Base-by-base conservation (phyloP, 2,888 invertebrate genomes). In the Brassicogethes aeneus region DNA sequence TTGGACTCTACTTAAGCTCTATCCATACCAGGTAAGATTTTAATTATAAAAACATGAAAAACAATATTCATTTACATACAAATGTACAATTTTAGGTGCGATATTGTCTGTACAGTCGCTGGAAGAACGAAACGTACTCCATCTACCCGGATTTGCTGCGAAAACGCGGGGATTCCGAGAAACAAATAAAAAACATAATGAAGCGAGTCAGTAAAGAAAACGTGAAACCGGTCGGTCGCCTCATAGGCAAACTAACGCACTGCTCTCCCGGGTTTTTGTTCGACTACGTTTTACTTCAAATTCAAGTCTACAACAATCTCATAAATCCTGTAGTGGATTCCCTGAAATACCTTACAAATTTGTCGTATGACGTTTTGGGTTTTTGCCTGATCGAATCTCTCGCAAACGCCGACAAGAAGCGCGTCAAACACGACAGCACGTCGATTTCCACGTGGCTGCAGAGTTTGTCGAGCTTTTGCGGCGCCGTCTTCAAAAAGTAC, bases 131-230 rank as follows among this genome's bases (percentile, higher is more conserved):
- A 42, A 82, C 85, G 0, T 82, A 83, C 51, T 75, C 79, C 43
- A 71, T 83, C 34, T 90, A 95, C 66, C 88, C 96, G 0, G 77
- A 84, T 31, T 69, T 99, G 39, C 77, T 94, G 59, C 76, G 86
- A 14, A 85, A 88, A 23, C 78, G 87, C 32, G 93, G 90, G 0
- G 87, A 90, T 61, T 84, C 89, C 0, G 78, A 92, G 51, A 93
- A 94, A 60, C 82, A 88, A 59, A 89, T 95, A 36, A 94, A 94
- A 64, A 92, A 92, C 51, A 85, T 96, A 29, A 93, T 99, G 91
- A 96, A 97, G 70, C 82, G 88, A 47, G 91, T 93, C 29, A 94
- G 94, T 56, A 99, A 99, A 64, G 99, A 99, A 66, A 99, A 95
- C 59, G 92, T 96, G 3, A 99, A 97, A 66, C 92, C 90, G 1